Conservation (phyloP, 2,888 invertebrate species). For the Sympetrum striolatum region DNA sequence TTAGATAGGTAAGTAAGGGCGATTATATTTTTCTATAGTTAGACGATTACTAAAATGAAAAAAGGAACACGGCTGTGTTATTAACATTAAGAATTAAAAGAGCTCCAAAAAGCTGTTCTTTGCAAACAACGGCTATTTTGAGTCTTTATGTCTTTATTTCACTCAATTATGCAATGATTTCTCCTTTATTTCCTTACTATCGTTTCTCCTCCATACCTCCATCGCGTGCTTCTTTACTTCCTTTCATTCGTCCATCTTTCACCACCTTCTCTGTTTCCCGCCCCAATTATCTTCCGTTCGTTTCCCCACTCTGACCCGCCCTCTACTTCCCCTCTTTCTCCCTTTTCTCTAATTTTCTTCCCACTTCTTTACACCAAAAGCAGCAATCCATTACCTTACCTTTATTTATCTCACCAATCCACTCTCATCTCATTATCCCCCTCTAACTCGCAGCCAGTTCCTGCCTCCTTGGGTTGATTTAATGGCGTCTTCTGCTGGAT, state of each 20-base stretch:
- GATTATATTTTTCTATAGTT: no score
- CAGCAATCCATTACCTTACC: neutral
- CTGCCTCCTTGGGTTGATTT: neutral
- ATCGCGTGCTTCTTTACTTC: neutral
- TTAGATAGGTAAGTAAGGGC: no score
- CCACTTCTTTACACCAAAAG: neutral
- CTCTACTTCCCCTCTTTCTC: neutral
- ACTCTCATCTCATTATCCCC: neutral
- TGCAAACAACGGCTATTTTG: no score
- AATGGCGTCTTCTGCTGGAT: neutral
- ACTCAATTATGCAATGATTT: no score
- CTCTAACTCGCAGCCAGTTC: neutral
- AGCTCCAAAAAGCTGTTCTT: no score
- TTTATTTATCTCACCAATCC: neutral
- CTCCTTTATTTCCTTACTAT: neutral
- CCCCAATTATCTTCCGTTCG: neutral
- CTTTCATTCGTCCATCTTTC: neutral
- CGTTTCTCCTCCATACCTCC: neutral
- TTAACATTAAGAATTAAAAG: no score
- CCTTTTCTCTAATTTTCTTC: neutral
- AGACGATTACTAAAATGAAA: no score
- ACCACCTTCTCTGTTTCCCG: neutral
- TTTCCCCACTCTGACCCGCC: neutral
- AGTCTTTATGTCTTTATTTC: no score
- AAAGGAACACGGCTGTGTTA: no score